Conservation (phyloP, 2,113 vertebrate genomes). For the Crypturellus undulatus region DNA sequence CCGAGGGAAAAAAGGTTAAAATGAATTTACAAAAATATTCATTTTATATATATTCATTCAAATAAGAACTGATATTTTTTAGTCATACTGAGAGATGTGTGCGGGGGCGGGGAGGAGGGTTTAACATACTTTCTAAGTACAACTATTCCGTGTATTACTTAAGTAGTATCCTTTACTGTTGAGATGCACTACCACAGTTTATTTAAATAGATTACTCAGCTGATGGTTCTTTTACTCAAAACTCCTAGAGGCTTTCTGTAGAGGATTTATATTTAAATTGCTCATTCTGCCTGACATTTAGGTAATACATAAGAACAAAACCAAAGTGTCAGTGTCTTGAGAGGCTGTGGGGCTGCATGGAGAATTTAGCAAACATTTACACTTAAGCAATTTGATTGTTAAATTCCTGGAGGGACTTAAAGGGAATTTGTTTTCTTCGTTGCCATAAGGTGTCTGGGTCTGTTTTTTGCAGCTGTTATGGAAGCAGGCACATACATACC, state of each 20-base stretch:
- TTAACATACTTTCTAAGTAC: neutral
- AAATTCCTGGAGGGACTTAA: neutral
- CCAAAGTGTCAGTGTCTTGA: neutral
- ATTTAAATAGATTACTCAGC: neutral
- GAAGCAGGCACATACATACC: slow-evolving; percentile 93
- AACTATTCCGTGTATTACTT: neutral
- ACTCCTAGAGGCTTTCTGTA: neutral
- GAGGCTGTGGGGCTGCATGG: neutral
- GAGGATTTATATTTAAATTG: too few relatives aligned
- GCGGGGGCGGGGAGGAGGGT: too few relatives aligned
- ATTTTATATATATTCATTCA: neutral
- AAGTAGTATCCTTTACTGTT: neutral
- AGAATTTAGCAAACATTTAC: neutral
- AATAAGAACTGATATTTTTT: neutral
- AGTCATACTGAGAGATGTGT: neutral
- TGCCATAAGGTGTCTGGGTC: neutral
- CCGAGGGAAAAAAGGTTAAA: neutral
- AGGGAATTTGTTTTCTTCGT: neutral
- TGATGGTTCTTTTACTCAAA: neutral
- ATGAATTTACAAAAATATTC: neutral
- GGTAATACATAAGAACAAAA: neutral
- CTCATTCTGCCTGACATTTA: neutral
- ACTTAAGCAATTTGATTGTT: neutral
- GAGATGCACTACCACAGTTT: neutral
- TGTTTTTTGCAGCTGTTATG: slow-evolving; percentile 88